Base-by-base conservation (phyloP, 2,888 invertebrate genomes). In the Drosophila meridionalis region DNA sequence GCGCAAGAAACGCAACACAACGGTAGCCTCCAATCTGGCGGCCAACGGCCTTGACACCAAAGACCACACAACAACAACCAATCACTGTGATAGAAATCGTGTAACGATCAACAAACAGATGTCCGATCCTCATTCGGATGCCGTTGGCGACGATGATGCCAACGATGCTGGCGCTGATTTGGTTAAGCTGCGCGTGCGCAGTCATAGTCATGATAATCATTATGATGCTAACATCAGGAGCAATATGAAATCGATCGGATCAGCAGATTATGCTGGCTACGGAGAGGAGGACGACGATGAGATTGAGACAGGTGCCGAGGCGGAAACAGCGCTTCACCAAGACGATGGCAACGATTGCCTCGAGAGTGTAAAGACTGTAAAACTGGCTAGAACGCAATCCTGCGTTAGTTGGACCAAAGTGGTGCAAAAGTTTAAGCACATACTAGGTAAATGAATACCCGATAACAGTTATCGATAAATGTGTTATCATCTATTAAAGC, bases 381-480 rank as follows among this genome's bases (percentile, higher is more conserved):
- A 86, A 65, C 65, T 77, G 70, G 68, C 83, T 69, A 74, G 83
- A 75, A 89, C 92, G 55, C 90, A 90, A 68, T 89, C 92, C 73
- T 93, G 93, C 83, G 91, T 93, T 73, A 93, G 92, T 83, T 93
- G 93, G 92, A 92, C 90, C 55, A 92, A 92, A 88, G 90, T 92
- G 65, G 77, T 92, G 75, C 91, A 92, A 74, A 92, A 91, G 67
- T 92, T 92, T 71, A 92, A 90, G 79, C 86, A 89, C 61, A 92
- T 92, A 36, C 68, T 91, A 89, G 91, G 90, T 92, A 91, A 91
- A 20, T 20, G 20, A 20, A 71, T 68, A 52, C n/a, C n/a, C 32
- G 2, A n/a, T 32, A 34, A 11, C 26, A 14, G 12, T 7, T 34
- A n/a, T 50, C n/a, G 20, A 20, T 48, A 43, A 43, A 43, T 43